phyloP scores from a whole-genome alignment of 2,888 invertebrate genomes.

The Hyppa rectilinea region DNA sequence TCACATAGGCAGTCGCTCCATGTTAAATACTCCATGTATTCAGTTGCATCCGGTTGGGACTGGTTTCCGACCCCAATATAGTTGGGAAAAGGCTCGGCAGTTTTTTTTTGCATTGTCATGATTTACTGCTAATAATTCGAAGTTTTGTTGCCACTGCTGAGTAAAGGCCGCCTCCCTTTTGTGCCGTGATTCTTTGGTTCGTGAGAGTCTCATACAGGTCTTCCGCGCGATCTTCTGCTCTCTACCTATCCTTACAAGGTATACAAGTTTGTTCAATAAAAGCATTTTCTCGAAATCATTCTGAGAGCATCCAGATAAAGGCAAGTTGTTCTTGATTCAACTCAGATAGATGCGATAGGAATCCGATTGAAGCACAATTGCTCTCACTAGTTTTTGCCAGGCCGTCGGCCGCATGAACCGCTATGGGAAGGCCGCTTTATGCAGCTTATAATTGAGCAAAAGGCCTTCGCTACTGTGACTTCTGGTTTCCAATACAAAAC shows the following conservation, averaged over 20 bases:
- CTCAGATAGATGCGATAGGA: background rate
- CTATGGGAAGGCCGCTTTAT: no score
- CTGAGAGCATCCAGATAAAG: background rate
- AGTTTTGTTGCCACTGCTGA: background rate
- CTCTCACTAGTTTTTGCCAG: background rate
- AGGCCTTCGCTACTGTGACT: background rate
- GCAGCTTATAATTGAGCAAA: background rate
- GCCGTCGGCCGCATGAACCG: background rate
- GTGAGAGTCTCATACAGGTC: background rate
- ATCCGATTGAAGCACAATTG: background rate
- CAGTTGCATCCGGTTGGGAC: no score
- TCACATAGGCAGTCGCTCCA: no score
- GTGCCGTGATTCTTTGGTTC: background rate
- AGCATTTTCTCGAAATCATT: background rate
- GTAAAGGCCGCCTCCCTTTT: no score
- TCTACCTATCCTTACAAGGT: background rate
- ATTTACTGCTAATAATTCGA: background rate
- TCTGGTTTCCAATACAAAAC: background rate
- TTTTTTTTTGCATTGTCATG: no score
- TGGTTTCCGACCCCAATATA: no score
- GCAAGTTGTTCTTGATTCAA: background rate
- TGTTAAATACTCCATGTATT: no score
- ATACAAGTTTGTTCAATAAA: background rate
- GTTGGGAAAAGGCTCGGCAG: no score
- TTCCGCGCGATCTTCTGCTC: background rate